phyloP scores from a whole-genome alignment of 2,888 invertebrate genomes.

The Gibbula magus region DNA sequence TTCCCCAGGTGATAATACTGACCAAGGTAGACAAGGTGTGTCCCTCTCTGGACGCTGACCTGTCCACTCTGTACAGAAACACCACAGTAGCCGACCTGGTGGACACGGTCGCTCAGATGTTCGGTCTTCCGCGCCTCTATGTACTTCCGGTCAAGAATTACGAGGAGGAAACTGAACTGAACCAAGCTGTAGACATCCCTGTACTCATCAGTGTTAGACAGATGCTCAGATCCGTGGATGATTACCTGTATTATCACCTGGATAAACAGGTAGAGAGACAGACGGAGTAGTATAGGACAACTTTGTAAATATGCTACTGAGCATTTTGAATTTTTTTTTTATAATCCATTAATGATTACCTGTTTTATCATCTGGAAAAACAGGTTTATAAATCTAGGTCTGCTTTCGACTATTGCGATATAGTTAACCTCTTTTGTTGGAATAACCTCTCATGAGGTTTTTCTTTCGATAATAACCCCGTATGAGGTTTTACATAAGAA shows the following conservation, averaged over 20 bases:
- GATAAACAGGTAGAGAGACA: neutral
- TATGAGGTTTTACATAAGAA: no score
- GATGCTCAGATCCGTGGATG: constrained; percentile 39
- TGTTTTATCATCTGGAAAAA: no score
- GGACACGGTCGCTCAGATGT: constrained; percentile 33
- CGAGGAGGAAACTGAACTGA: constrained; percentile 38
- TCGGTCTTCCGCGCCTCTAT: constrained; percentile 40
- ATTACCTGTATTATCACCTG: constrained; percentile 32
- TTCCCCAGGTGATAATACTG: constrained; percentile 40
- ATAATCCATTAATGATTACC: no score
- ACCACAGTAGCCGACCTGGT: constrained; percentile 29
- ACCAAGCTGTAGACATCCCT: constrained; percentile 36
- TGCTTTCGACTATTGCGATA: no score
- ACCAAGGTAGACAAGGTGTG: constrained; percentile 48
- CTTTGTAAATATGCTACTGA: no score
- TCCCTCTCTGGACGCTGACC: constrained; percentile 33
- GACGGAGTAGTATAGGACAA: no score
- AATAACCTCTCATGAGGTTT: no score
- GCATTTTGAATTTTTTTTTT: no score
- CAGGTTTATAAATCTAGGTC: no score
- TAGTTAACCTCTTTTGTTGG: no score
- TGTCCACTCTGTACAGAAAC: constrained; percentile 31
- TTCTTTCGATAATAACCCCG: no score
- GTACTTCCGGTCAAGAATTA: constrained; percentile 49
- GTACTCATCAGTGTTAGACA: constrained; percentile 40